Evolutionary conservation across 2,113 vertebrate species (phyloP).

Genomic region (Cyphomyrus plagiostoma): DNA sequence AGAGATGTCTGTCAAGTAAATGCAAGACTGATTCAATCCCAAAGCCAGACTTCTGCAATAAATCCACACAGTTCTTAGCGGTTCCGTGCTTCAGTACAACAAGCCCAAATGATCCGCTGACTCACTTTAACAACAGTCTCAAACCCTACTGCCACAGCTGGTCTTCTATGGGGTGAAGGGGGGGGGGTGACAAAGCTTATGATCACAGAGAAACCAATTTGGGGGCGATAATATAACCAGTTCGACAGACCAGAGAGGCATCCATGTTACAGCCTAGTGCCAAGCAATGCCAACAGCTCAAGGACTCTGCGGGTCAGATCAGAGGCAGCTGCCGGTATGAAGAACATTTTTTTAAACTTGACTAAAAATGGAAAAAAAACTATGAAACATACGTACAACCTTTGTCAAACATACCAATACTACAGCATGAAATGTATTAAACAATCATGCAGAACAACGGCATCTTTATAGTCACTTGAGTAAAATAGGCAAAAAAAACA

Average conservation of each 20-base stretch:
- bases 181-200: not conserved
- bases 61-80: not conserved
- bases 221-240: not conserved
- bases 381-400: not conserved
- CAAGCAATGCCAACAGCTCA: not conserved
- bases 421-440: not conserved
- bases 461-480: not conserved
- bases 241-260: not conserved
- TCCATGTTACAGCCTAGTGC: not conserved
- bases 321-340: not conserved
- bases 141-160: not conserved
- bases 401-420: not conserved
- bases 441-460: not conserved
- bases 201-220: not conserved
- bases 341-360: not conserved
- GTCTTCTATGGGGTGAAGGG: not conserved
- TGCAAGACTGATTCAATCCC: not conserved
- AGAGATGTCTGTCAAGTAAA: not conserved
- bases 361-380: not conserved
- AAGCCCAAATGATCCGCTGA: not conserved
- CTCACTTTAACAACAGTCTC: not conserved
- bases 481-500: not conserved
- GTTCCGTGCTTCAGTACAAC: not conserved
- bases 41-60: not conserved
- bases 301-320: not conserved